Evolutionary conservation across 2,113 vertebrate species (phyloP), one percentile per base, ranked within the genome.

Genomic region (Rhineura floridana): DNA sequence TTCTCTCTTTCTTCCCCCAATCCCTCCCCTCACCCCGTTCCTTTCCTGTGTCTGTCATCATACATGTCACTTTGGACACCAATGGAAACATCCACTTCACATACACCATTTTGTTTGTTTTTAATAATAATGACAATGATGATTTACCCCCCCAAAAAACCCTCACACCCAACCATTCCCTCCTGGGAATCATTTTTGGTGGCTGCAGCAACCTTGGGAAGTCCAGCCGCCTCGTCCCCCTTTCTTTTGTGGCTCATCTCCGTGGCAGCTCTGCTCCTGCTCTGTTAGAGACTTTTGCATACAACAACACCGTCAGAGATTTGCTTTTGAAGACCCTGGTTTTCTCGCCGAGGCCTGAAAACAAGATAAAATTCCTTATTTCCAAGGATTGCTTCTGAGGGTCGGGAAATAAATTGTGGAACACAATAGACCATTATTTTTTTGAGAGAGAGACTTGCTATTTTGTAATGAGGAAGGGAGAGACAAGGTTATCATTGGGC

Each of bases 221-320:
- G 97, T 93, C 98, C 97, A 93, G 97, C 98, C 88, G 91, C 98
- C 86, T 97, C 98, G 95, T 98, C 95, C 96, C 97, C 98, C 91
- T 96, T 98, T 96, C 96, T 96, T 93, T 98, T 98, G 91, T 97
- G 99, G 97, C 97, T 98, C 96, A 92, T 98, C 93, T 98, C 98
- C 92, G 94, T 97, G 94, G 96, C 98, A 96, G 96, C 97, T 95
- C 95, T 98, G 78, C 95, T 98, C 93, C 95, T 98, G 96, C 97
- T 99, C 95, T 98, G 96, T 94, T 99, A 98, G 97, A 98, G 93
- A 95, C 93, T 90, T 89, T 91, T 83, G n/a, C 46, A 50, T 39
- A n/a, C 84, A 76, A 44, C 88, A 44, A 7, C 70, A 55, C 2
- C 89, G 84, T 90, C 44, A 89, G 92, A 81, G 91, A 90, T 96